Conservation (phyloP, 2,113 vertebrate genomes). For the Henicopernis longicauda region DNA sequence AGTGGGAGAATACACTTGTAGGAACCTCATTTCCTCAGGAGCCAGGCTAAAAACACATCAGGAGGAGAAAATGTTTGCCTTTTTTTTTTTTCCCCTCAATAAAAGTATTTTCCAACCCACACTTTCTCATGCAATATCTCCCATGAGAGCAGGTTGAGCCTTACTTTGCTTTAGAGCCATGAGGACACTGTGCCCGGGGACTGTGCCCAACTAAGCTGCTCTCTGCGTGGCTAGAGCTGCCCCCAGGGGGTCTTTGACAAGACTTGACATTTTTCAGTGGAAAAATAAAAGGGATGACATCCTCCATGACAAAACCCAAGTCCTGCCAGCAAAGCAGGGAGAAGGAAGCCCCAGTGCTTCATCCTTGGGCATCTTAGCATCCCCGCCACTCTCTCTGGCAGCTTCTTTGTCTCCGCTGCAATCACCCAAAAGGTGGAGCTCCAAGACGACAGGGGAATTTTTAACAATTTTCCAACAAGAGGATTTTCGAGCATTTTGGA, state of each 20-base stretch:
- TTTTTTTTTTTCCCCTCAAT: neutral
- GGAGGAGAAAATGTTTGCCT: neutral
- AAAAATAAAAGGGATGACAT: neutral
- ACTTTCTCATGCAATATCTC: neutral
- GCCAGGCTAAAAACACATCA: neutral
- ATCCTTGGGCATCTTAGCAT: neutral
- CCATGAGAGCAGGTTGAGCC: neutral
- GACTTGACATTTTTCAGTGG: neutral
- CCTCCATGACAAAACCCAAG: neutral
- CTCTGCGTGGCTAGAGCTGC: neutral
- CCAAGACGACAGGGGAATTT: neutral
- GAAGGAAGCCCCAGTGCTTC: neutral
- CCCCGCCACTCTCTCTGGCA: too few species aligned
- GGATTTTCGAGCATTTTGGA: neutral
- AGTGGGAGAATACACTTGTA: neutral
- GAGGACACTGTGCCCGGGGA: neutral
- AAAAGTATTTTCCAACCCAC: neutral
- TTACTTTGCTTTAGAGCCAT: accelerated
- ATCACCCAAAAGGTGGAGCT: neutral
- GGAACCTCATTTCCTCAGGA: neutral
- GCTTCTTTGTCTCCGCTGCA: neutral
- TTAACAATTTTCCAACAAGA: neutral
- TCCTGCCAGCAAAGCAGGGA: neutral
- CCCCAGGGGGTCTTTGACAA: neutral
- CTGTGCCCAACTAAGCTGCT: neutral